Conservation (phyloP, 2,797 vertebrate species). For the Myotis planiceps region DNA sequence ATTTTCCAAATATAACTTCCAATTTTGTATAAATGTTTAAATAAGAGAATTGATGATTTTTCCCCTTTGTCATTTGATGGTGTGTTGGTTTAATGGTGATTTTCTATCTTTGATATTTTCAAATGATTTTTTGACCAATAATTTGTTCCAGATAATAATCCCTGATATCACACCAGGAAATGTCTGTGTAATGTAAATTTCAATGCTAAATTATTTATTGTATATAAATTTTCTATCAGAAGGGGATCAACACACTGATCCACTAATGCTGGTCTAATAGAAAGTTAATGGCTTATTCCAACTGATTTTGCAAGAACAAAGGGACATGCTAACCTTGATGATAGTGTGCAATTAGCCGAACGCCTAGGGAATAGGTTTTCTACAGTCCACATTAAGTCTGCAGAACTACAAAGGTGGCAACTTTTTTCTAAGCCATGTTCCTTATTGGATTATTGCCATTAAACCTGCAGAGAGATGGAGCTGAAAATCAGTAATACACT, state of each 20-base stretch:
- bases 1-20: background rate
- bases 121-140: slow-evolving; percentile 45
- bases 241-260: slow-evolving; percentile 63
- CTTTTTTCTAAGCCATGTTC: slow-evolving; percentile 26
- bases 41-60: background rate
- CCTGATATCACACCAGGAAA: slow-evolving; percentile 63
- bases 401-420: slow-evolving; percentile 62
- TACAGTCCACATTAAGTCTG: slow-evolving; percentile 47
- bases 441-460: slow-evolving; percentile 59
- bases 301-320: slow-evolving; percentile 74
- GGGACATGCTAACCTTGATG: slow-evolving; percentile 45
- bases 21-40: slow-evolving; percentile 49
- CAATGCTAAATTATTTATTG: slow-evolving; percentile 78
- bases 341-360: slow-evolving; percentile 70
- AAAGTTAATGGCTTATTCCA: slow-evolving; percentile 78
- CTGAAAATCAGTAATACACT: slow-evolving; percentile 27
- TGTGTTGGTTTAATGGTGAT: slow-evolving; percentile 49
- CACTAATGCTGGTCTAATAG: slow-evolving; percentile 76
- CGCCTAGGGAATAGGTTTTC: slow-evolving; percentile 58
- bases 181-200: slow-evolving; percentile 75
- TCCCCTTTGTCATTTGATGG: slow-evolving; percentile 49
- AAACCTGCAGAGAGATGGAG: background rate
- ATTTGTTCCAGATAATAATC: slow-evolving; percentile 74
- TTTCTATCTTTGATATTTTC: slow-evolving; percentile 56
- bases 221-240: slow-evolving; percentile 77